Evolutionary conservation across 1,140 invertebrate genomes (phyloP).

Genomic region (Eufriesea mexicana): DNA sequence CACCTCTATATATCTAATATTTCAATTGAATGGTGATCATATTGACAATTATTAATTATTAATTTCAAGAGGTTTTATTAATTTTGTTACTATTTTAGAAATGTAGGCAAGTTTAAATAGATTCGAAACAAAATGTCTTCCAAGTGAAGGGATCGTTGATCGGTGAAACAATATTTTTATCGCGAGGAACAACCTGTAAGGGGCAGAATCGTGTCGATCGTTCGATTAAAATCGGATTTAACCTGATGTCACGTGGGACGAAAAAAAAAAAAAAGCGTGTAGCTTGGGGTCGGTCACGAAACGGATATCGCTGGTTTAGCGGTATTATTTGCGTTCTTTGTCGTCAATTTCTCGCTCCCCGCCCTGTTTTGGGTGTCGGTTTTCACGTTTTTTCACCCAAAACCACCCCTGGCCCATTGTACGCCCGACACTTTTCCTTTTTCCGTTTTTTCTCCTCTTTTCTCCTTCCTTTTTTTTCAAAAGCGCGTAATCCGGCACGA

Average conservation of each 20-base stretch:
- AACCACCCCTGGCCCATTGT: slow-evolving; percentile 78
- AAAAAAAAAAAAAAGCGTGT: slow-evolving; percentile 45
- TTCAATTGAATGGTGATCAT: too few relatives aligned
- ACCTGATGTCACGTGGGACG: slow-evolving; percentile 58
- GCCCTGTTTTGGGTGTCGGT: slow-evolving; percentile 82
- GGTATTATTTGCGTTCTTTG: slow-evolving; percentile 79
- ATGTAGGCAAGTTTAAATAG: too few relatives aligned
- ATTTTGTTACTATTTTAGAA: too few relatives aligned
- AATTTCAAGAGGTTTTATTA: too few relatives aligned
- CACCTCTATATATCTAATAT: too few relatives aligned
- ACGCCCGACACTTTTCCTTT: slow-evolving; percentile 55
- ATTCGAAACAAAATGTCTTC: too few relatives aligned
- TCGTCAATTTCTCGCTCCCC: slow-evolving; percentile 79
- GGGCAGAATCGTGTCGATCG: slow-evolving; percentile 8
- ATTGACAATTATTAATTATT: too few relatives aligned
- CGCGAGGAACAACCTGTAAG: slow-evolving; percentile 11
- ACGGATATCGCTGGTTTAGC: slow-evolving; percentile 78
- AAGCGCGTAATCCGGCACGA: slow-evolving; percentile 80
- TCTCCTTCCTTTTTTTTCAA: slow-evolving; percentile 67
- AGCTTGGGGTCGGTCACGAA: slow-evolving; percentile 70
- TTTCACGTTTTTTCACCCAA: slow-evolving; percentile 82
- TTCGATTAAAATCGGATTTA: slow-evolving; percentile 73
- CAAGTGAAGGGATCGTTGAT: too few relatives aligned
- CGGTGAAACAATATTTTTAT: too few relatives aligned
- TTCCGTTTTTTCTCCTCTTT: too few relatives aligned